phyloP scores from a whole-genome alignment of 1,140 invertebrate species.

The Dryas iulia region DNA sequence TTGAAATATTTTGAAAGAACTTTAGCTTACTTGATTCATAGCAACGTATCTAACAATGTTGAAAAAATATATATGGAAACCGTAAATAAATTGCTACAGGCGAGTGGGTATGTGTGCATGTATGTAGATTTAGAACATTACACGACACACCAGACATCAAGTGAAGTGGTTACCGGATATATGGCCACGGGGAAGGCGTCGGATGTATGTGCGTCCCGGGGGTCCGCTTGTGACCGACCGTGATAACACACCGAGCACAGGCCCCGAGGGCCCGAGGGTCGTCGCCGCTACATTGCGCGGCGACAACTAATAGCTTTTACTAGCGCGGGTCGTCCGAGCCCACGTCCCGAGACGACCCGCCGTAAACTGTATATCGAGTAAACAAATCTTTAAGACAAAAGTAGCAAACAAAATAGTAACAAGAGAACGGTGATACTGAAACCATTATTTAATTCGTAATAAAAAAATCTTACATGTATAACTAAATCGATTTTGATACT shows the following conservation, averaged over 20 bases:
- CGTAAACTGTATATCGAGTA: neutral
- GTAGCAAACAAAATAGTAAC: neutral
- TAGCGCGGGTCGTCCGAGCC: neutral
- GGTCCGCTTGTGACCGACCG: neutral
- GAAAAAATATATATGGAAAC: neutral
- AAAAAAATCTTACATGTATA: too few relatives aligned
- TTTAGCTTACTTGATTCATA: neutral
- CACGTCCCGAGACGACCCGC: neutral
- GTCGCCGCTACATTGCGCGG: neutral
- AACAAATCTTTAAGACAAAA: neutral
- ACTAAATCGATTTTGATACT: too few relatives aligned
- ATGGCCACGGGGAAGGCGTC: too few relatives aligned
- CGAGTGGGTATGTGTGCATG: too few relatives aligned
- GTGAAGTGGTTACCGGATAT: neutral
- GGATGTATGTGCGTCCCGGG: too few relatives aligned
- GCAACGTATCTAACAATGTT: neutral
- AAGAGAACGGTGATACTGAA: too few relatives aligned
- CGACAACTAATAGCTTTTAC: conserved; percentile 10
- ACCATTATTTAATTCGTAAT: too few relatives aligned
- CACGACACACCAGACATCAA: neutral
- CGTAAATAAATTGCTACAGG: neutral
- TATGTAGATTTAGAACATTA: neutral
- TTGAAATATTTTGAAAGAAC: neutral
- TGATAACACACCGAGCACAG: neutral
- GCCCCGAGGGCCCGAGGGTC: neutral